phyloP scores from a whole-genome alignment of 2,113 vertebrate species.

The Heliornis fulica region DNA sequence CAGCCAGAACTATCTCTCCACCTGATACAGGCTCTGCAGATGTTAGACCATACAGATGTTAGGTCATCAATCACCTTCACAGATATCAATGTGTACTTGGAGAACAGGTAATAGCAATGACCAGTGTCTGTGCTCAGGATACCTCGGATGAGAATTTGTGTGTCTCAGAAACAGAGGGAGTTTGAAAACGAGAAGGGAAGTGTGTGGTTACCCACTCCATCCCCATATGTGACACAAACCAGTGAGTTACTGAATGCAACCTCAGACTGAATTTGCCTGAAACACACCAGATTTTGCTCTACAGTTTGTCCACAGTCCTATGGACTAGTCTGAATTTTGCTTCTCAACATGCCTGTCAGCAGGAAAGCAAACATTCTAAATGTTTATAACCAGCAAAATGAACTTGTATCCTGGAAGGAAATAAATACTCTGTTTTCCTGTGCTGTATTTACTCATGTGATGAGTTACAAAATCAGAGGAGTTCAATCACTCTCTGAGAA shows the following conservation, averaged over 20 bases:
- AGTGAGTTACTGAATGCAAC: background rate
- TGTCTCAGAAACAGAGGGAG: background rate
- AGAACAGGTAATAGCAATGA: background rate
- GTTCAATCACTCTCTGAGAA: background rate
- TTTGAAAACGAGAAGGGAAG: background rate
- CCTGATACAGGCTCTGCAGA: background rate
- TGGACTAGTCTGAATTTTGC: background rate
- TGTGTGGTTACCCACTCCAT: too few relatives aligned
- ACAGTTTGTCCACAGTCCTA: background rate
- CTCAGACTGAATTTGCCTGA: background rate
- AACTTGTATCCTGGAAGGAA: background rate
- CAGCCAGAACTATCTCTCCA: background rate
- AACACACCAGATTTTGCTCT: background rate
- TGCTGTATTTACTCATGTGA: background rate
- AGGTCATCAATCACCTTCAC: background rate
- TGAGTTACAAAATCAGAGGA: background rate
- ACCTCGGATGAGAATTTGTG: background rate
- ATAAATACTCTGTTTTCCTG: background rate
- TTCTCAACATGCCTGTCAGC: background rate
- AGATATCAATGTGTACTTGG: background rate
- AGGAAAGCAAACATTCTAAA: background rate
- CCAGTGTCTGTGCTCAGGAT: background rate
- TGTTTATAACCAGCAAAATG: background rate
- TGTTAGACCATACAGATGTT: background rate
- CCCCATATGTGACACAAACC: too few relatives aligned